Evolutionary conservation across 2,113 vertebrate genomes (phyloP).

Genomic region (Turdus rufiventris): DNA sequence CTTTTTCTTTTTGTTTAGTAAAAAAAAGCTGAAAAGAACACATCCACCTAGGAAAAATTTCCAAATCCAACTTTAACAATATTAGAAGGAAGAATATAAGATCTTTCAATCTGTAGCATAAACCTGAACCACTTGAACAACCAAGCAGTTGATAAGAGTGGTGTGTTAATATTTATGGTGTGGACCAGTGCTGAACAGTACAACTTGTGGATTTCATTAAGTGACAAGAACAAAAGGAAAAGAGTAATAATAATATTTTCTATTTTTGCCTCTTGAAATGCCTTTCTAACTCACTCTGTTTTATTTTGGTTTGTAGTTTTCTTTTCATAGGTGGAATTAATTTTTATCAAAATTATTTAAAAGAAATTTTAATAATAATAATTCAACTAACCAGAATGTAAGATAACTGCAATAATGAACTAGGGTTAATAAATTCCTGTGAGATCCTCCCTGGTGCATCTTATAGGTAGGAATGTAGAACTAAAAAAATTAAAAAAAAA

Average conservation of each 20-base stretch:
- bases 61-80: not conserved
- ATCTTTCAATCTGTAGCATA: not conserved
- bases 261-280: not conserved
- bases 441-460: not conserved
- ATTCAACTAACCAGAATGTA: not conserved
- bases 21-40: not conserved
- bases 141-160: not conserved
- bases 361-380: not conserved
- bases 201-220: accelerated
- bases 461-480: not conserved
- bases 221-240: not conserved
- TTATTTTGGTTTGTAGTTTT: not conserved
- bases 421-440: not conserved
- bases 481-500: not conserved
- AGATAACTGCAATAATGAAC: not conserved
- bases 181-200: not conserved
- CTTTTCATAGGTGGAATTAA: not conserved
- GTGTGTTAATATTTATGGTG: not conserved
- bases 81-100: not conserved
- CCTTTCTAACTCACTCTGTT: not conserved
- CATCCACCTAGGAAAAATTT: not conserved
- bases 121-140: not conserved
- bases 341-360: not conserved
- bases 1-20: not conserved
- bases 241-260: not conserved